These are phyloP conservation scores for Pseudomyrmex dendroicus DNA, from an alignment of 1,140 invertebrate species.

Conservation along the genomic window DNA sequence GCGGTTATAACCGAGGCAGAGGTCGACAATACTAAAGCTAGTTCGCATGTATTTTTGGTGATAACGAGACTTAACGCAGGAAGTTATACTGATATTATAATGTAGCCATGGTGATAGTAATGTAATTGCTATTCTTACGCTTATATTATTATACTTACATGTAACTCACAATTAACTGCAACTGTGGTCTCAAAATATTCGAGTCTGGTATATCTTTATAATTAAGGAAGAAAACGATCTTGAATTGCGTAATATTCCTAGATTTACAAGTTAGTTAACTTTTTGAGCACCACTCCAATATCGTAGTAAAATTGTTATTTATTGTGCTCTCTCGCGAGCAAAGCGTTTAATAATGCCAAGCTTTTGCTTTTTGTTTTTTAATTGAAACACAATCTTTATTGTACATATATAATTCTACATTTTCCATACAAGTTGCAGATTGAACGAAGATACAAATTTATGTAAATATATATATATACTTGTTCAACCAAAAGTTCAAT, in stretches of 20 bases:
- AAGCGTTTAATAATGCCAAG: background rate
- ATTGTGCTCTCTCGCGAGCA: background rate
- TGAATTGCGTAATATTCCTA: background rate
- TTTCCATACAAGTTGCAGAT: background rate
- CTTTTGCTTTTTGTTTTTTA: background rate
- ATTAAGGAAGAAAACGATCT: background rate
- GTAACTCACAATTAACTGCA: background rate
- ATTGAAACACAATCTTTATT: background rate
- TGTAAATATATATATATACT: slow-evolving; percentile 40
- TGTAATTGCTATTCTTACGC: slow-evolving; percentile 16
- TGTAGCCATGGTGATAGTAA: slow-evolving; percentile 1
- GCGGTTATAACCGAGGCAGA: slow-evolving; percentile 75
- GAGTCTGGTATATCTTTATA: slow-evolving; percentile 8
- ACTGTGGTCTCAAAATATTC: slow-evolving; percentile 33
- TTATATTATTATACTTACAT: slow-evolving; percentile 13
- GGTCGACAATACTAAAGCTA: slow-evolving; percentile 63
- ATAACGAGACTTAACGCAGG: background rate
- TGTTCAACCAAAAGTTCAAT: background rate
- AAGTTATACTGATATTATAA: slow-evolving; percentile 28
- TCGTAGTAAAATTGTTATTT: slow-evolving; percentile 10
- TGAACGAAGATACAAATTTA: background rate
- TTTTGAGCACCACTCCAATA: background rate
- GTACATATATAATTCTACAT: background rate
- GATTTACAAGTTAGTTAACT: too few species aligned
- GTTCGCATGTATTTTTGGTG: slow-evolving; percentile 3